Percentiles rank a stretch among this genome's conserved stretches.
These are phyloP conservation scores for Cepaea nemoralis DNA, from an alignment of 1,140 invertebrate species.

Conservation along the genomic window DNA sequence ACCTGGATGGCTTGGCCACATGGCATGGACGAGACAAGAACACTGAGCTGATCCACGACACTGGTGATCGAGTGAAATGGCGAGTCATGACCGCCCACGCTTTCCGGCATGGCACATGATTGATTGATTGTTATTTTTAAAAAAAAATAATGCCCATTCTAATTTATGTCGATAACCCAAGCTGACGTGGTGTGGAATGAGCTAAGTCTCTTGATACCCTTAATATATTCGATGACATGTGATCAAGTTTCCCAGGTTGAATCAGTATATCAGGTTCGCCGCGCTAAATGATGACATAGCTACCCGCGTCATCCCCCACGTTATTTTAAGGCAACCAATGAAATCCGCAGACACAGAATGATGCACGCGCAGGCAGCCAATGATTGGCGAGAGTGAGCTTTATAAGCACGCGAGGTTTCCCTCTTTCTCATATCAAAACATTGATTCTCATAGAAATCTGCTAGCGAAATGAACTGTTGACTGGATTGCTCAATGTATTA, in stretches of 20 bases:
- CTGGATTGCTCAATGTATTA: not conserved
- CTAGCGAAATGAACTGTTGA: not conserved
- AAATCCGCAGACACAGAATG: not conserved
- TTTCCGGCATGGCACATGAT: too few relatives aligned
- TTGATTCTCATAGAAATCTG: not conserved
- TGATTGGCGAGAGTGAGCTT: not conserved
- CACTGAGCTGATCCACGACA: too few relatives aligned
- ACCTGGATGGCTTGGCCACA: too few relatives aligned
- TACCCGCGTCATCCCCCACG: not conserved
- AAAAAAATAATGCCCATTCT: too few relatives aligned
- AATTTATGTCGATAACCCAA: too few relatives aligned
- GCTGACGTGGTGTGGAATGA: not conserved
- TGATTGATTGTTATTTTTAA: too few relatives aligned
- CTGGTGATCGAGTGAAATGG: too few relatives aligned
- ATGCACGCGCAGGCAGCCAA: not conserved
- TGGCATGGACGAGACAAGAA: too few relatives aligned
- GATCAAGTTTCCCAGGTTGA: too few relatives aligned
- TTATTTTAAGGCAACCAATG: constrained; percentile 7
- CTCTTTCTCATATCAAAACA: not conserved
- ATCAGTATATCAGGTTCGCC: too few relatives aligned
- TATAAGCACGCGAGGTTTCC: not conserved
- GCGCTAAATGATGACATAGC: not conserved
- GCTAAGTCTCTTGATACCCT: not conserved
- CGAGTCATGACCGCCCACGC: too few relatives aligned
- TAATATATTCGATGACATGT: not conserved